Base-by-base conservation (phyloP, 2,797 vertebrate species). In the Decapterus maruadsi region DNA sequence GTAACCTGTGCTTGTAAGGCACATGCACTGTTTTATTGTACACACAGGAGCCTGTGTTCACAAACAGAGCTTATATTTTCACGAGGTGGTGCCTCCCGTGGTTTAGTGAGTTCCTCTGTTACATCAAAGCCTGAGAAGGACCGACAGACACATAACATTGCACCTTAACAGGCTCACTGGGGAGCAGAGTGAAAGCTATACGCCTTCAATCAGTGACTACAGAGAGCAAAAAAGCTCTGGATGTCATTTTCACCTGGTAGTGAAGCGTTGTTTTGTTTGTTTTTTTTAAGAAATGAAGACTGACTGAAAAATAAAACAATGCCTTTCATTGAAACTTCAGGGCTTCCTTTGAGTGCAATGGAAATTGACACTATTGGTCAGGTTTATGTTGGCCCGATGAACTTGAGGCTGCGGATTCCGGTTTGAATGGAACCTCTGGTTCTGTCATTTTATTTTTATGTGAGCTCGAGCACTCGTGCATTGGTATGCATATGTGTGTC, bases 61-160 rank as follows among this genome's bases (percentile, higher is more conserved):
- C 81, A 86, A 92, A 90, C 89, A 75, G 82, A 50, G 81, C 84
- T 92, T 53, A 74, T 93, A 87, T 92, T 93, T 95, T 94, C 80
- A 90, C 10, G 76, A 91, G 85, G 85, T 92, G 90, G 65, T 72
- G 77, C 83, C 77, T 81, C 90, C 92, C 26, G 84, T 60, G 82
- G 91, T 90, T 90, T 88, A 83, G 83, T 54, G 81, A 73, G 82
- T 75, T 78, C 62, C 64, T 72, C 87, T 88, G 78, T 78, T 63
- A 85, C 82, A 90, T 95, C 90, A 94, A 94, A 91, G 88, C 65
- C 54, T 64, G 43, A 72, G 64, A 73, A 22, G 59, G 86, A 88
- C 75, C 76, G 9, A 71, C 55, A 75, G 61, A 70, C 81, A 83
- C 68, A 81, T 63, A 76, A 61, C 82, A 64, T 54, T 51, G 59